Base-by-base conservation (phyloP, 2,888 invertebrate species). In the Phoenoteleia sp. region DNA sequence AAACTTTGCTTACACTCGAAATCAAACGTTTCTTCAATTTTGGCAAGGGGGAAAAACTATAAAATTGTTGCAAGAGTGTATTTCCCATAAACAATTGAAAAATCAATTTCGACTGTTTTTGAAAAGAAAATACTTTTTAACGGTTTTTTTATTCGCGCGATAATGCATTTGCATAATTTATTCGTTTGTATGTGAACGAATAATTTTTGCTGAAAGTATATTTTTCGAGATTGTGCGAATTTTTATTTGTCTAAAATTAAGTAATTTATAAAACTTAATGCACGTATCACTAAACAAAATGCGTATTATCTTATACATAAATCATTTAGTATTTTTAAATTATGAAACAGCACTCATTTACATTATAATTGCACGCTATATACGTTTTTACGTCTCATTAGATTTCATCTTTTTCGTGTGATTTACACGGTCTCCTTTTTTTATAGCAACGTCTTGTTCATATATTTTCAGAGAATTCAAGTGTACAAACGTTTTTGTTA, bases 371-470 rank as follows among this genome's bases (percentile, higher is more conserved):
- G 29, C 60, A 77, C 29, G 67, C 67, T 21, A 60, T 52, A 77
- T 77, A 77, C 49, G 67, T 77, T 77, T 77, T 77, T 77, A 77
- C 67, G 49, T 67, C 77, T 77, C 77, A 77, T 77, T 77, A 69
- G 77, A 77, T 77, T 76, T 76, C 66, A 77, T 67, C 77, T 77
- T 77, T 77, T 77, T 67, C 77, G 52, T 60, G 27, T 77, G 77
- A 77, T 77, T 77, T 77, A 77, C 52, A 60, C 29, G 60, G 42
- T 49, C 56, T 39, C 21, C 36, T 77, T 77, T 77, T 77, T 60
- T n/a, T 58, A 45, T 11, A 25, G 27, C 39, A 27, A 47, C n/a
- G 77, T 67, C 67, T 67, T 77, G 67, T 77, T 77, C 67, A 77
- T 77, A 77, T 77, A 67, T 77, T 77, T 77, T 67, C 77, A 21